Evolutionary conservation across 2,113 vertebrate genomes (phyloP).

Genomic region (Phyllopteryx taeniolatus): DNA sequence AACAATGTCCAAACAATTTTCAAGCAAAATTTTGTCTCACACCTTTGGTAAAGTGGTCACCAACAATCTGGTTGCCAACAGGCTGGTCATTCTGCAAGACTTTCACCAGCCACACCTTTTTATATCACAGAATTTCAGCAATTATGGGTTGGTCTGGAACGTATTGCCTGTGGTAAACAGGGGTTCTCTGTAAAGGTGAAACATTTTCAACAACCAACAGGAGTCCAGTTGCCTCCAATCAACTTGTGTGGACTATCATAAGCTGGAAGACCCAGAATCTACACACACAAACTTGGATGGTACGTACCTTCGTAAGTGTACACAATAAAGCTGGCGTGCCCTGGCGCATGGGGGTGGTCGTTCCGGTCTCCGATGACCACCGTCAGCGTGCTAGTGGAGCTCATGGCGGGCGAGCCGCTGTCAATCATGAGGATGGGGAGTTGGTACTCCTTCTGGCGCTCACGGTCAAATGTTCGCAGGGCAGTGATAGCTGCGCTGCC

Average conservation of each 20-base stretch:
- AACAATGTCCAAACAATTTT: too few species aligned
- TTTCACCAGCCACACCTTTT: too few species aligned
- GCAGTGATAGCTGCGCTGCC: slow-evolving; percentile 81
- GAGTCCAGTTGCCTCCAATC: too few species aligned
- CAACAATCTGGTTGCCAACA: too few species aligned
- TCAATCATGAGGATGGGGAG: slow-evolving; percentile 83
- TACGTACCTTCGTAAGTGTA: slow-evolving; percentile 78
- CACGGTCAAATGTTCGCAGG: slow-evolving; percentile 82
- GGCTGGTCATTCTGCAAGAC: too few species aligned
- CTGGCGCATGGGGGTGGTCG: slow-evolving; percentile 80
- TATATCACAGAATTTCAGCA: too few species aligned
- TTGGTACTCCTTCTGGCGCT: slow-evolving; percentile 80
- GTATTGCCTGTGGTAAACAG: too few species aligned
- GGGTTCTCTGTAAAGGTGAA: too few species aligned
- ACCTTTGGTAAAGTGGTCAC: too few species aligned
- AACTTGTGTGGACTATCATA: neutral
- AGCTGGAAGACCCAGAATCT: neutral
- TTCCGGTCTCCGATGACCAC: slow-evolving; percentile 86
- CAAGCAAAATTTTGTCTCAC: too few species aligned
- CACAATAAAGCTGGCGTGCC: slow-evolving; percentile 81
- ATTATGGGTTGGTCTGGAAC: too few species aligned
- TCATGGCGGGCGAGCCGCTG: slow-evolving; percentile 80
- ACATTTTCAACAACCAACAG: too few species aligned
- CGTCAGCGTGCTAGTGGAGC: slow-evolving; percentile 80
- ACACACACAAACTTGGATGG: neutral